Base-by-base conservation (phyloP, 2,888 invertebrate genomes). In the Phoenoteleia sp. region DNA sequence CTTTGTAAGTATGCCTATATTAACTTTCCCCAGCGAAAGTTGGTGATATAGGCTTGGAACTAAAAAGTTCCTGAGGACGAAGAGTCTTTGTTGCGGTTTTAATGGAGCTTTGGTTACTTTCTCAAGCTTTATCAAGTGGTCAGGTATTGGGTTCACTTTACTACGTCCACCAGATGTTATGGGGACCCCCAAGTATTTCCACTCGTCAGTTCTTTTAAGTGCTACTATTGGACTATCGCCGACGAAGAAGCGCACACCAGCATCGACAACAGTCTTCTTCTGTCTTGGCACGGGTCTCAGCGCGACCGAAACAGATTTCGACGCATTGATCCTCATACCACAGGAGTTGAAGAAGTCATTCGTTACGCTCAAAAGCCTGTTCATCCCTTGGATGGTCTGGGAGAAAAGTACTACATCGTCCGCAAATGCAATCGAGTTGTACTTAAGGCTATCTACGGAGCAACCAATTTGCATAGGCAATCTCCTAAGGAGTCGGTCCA, bases 21-120 rank as follows among this genome's bases (percentile, higher is more conserved):
- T 42, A 1, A 25, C 25, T 5, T 27, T 7, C 3, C 39, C 39
- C 15, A 93, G 81, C 76, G 90, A 91, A 15, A 94, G 56, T 11
- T 85, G 86, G 80, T 94, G 94, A 49, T 91, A 80, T 82, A 91
- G 92, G 58, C 91, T 88, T 33, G 93, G 94, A 15, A 94, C 84
- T 47, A 94, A 89, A 88, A 92, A 88, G 2, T 80, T 88, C 85
- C 93, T 87, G 49, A 94, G 84, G 0, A 93, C 84, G 33, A 91
- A 90, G 3, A 39, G 15, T 15, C 39, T 39, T n/a, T 93, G 82
- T 86, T 92, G 89, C 83, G 94, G 93, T 17, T 56, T 56, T 56
- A 29, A 11, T 29, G 27, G 29, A n/a, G 33, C 56, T 33, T 29
- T 56, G 17, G 56, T 47, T 9, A 42, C 11, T 19, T 36, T 33